phyloP scores from a whole-genome alignment of 2,888 invertebrate genomes.

The Xestia ashworthii region DNA sequence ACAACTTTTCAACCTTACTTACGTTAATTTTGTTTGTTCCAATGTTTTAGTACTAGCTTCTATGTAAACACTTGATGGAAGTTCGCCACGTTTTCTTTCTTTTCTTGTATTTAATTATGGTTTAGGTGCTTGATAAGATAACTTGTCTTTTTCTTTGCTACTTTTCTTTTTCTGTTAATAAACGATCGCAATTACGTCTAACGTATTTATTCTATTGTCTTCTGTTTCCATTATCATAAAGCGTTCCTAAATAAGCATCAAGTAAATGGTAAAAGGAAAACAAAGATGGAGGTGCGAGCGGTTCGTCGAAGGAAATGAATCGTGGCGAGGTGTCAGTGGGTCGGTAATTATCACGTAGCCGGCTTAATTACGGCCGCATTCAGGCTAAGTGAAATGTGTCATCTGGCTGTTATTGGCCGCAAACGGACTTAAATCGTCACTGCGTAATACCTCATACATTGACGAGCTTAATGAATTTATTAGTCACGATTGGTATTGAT shows the following conservation, averaged over 20 bases:
- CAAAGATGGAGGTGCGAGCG: slow-evolving; percentile 71
- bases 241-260: slow-evolving; percentile 54
- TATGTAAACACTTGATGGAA: slow-evolving; percentile 66
- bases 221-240: slow-evolving; percentile 55
- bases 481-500: slow-evolving; percentile 54
- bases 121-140: slow-evolving; percentile 46
- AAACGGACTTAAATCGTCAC: slow-evolving; percentile 60
- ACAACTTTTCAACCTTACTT: slow-evolving; percentile 87
- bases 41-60: slow-evolving; percentile 71
- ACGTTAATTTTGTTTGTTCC: slow-evolving; percentile 87
- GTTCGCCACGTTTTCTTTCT: slow-evolving; percentile 52
- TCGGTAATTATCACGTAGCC: slow-evolving; percentile 84
- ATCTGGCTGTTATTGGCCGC: slow-evolving; percentile 68
- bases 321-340: slow-evolving; percentile 76
- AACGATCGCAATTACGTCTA: slow-evolving; percentile 43
- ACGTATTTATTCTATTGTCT: slow-evolving; percentile 57
- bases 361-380: slow-evolving; percentile 83
- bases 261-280: slow-evolving; percentile 75
- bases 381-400: slow-evolving; percentile 86
- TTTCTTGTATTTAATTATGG: slow-evolving; percentile 58
- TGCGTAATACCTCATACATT: slow-evolving; percentile 62
- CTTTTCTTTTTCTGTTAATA: slow-evolving; percentile 42
- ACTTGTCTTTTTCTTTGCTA: slow-evolving; percentile 33
- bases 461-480: slow-evolving; percentile 64
- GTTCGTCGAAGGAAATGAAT: slow-evolving; percentile 80